These are phyloP conservation scores for Helicolenus hilgendorfi DNA, from an alignment of 2,797 vertebrate genomes.

Conservation along the genomic window DNA sequence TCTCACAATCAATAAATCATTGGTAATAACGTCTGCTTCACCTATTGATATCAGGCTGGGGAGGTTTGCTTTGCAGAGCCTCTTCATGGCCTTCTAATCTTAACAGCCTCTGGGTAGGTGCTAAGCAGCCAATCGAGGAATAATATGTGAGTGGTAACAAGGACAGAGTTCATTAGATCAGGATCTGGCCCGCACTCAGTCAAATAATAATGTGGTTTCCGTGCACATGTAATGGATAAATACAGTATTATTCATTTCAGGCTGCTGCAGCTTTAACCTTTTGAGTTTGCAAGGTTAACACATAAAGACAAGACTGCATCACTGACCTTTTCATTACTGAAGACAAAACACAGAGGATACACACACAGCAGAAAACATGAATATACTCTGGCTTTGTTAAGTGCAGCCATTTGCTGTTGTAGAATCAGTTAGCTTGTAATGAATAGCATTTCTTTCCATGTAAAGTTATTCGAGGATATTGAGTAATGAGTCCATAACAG, in stretches of 20 bases:
- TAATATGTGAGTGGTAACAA: not conserved
- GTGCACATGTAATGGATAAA: conserved; percentile 9
- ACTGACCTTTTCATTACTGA: conserved; percentile 44
- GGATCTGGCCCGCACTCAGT: not conserved
- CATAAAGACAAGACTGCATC: not conserved
- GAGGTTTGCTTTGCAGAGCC: conserved; percentile 7
- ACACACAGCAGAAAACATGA: not conserved
- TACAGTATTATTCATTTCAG: conserved; percentile 1
- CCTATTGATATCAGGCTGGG: conserved; percentile 11
- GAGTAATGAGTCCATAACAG: conserved; percentile 64
- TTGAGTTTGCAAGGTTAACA: conserved; percentile 40
- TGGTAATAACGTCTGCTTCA: conserved; percentile 41
- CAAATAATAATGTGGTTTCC: not conserved
- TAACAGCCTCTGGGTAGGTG: conserved; percentile 5
- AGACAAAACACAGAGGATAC: conserved; percentile 41
- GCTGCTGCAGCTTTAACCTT: conserved; percentile 30
- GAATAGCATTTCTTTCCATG: conserved; percentile 55
- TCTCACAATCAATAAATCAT: conserved; percentile 65
- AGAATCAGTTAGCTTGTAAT: conserved; percentile 46
- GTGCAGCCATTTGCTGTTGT: conserved; percentile 11
- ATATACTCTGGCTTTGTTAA: conserved; percentile 14
- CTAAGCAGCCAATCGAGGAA: conserved; percentile 8
- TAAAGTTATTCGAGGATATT: conserved; percentile 63
- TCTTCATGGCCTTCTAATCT: conserved; percentile 12
- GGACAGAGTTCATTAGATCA: conserved; percentile 13